Evolutionary conservation across 2,888 invertebrate genomes (phyloP).

Genomic region (Phyllotreta striolata): DNA sequence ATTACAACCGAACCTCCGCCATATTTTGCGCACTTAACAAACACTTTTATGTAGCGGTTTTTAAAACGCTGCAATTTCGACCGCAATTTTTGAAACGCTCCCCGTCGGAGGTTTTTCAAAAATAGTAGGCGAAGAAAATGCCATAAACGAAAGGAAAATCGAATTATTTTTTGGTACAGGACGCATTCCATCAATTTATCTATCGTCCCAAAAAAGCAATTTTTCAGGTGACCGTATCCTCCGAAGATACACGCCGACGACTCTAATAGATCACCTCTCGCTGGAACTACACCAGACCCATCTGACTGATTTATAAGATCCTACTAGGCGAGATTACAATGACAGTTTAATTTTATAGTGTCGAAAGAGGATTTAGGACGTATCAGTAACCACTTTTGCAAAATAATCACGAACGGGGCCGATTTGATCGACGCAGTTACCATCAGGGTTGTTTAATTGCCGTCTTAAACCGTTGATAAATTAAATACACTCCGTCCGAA

Average conservation of each 20-base stretch:
- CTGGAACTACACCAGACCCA: slow-evolving; percentile 26
- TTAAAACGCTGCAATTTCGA: neutral
- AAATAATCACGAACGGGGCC: slow-evolving; percentile 23
- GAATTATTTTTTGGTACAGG: no score
- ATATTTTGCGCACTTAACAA: slow-evolving; percentile 15
- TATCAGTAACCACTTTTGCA: slow-evolving; percentile 26
- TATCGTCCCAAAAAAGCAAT: slow-evolving; percentile 18
- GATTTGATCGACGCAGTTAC: neutral
- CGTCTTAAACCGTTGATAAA: neutral
- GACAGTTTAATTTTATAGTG: slow-evolving; percentile 38
- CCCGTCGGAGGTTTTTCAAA: no score
- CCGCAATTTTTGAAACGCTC: no score
- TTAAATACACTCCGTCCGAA: no score
- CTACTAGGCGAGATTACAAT: slow-evolving; percentile 34
- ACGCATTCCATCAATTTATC: slow-evolving; percentile 10
- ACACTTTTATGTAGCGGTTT: slow-evolving; percentile 3
- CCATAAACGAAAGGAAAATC: no score
- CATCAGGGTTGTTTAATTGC: neutral
- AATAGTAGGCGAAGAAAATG: no score
- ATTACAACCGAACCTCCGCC: slow-evolving; percentile 15
- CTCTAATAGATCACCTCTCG: slow-evolving; percentile 34
- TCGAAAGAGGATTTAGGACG: slow-evolving; percentile 34
- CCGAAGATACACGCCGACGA: slow-evolving; percentile 33
- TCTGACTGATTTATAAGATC: slow-evolving; percentile 36
- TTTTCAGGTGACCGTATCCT: slow-evolving; percentile 34